Conservation (phyloP, 2,113 vertebrate genomes). For the Pseudonaja textilis region DNA sequence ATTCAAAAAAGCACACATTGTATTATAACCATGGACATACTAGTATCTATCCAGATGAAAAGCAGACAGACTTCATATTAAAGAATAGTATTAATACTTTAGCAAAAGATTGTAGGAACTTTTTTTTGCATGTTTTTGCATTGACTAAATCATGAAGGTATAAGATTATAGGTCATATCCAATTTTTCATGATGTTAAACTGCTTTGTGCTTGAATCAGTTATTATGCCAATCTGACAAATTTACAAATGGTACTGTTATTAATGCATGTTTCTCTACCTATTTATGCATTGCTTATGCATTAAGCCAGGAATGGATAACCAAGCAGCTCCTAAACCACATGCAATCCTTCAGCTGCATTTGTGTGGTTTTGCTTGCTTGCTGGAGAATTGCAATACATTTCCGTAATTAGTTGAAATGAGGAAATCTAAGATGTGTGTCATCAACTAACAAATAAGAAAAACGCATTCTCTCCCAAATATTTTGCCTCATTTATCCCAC, state of each 20-base stretch:
- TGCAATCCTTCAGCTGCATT: not conserved
- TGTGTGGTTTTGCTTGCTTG: not conserved
- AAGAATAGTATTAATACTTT: not conserved
- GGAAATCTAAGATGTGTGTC: not conserved
- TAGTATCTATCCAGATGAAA: not conserved
- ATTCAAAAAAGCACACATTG: conserved; percentile 4
- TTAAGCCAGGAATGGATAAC: not conserved
- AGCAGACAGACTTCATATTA: conserved; percentile 1
- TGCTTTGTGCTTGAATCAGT: not conserved
- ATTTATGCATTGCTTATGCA: not conserved
- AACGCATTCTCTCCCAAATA: not conserved
- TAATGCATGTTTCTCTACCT: not conserved
- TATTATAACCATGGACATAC: not conserved
- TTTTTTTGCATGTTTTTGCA: not conserved
- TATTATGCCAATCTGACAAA: not conserved
- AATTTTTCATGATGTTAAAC: not conserved
- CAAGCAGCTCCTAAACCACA: not conserved
- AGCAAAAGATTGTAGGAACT: not conserved
- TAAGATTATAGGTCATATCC: not conserved
- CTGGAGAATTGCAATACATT: not conserved
- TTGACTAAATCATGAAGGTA: not conserved
- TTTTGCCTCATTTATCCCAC: not conserved
- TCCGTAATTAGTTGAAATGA: not conserved
- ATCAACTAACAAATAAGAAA: not conserved
- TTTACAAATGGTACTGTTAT: not conserved